These are phyloP conservation scores for Ctenodactylus gundi DNA, from an alignment of 2,113 vertebrate genomes.

Conservation along the genomic window DNA sequence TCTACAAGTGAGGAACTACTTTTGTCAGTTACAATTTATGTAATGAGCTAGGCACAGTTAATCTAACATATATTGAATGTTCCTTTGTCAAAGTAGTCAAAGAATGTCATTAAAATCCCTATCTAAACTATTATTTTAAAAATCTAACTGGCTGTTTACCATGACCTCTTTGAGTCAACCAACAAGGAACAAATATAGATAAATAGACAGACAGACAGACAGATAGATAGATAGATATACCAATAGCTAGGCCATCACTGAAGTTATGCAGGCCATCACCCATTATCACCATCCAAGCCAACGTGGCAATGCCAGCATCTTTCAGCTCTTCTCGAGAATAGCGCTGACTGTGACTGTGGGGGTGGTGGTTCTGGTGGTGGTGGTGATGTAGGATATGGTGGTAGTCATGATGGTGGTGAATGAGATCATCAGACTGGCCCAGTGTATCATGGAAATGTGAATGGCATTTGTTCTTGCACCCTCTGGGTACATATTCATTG, in stretches of 20 bases:
- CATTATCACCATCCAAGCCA: slow-evolving; percentile 99
- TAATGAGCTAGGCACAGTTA: not conserved
- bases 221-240: no score
- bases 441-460: slow-evolving; percentile 98
- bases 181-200: not conserved
- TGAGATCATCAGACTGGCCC: slow-evolving; percentile 92
- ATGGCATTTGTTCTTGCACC: slow-evolving; percentile 98
- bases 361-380: slow-evolving; percentile 98
- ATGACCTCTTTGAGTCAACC: not conserved
- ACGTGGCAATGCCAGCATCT: slow-evolving; percentile 93
- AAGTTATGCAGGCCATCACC: slow-evolving; percentile 98
- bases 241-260: slow-evolving; percentile 96
- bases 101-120: not conserved
- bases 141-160: not conserved
- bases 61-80: not conserved
- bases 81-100: not conserved
- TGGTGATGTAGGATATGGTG: slow-evolving; percentile 99
- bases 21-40: not conserved
- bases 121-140: not conserved
- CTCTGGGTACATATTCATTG: slow-evolving; percentile 89
- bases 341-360: slow-evolving; percentile 95
- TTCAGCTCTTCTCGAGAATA: slow-evolving; percentile 95
- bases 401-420: slow-evolving; percentile 98
- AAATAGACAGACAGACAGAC: no score
- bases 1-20: not conserved